These are phyloP conservation scores for Aurelia aurita complex sp. Pacific DNA, from an alignment of 30 jellyfish, hydroid and myxozoan genomes.

Conservation along the genomic window DNA sequence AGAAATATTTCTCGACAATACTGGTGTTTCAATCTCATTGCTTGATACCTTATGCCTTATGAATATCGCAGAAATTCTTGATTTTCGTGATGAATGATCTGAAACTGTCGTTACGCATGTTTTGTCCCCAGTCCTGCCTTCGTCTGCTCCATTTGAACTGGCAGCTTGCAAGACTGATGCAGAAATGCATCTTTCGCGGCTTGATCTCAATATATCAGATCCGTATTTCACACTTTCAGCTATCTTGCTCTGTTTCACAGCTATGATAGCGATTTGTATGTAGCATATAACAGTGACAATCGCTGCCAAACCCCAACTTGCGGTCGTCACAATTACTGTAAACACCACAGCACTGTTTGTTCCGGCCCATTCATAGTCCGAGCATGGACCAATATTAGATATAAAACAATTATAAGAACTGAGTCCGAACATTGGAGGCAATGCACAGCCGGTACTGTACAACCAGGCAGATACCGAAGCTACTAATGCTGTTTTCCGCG, in stretches of 20 bases:
- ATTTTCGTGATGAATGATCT: neutral
- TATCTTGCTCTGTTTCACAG: conserved; percentile 24
- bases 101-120: neutral
- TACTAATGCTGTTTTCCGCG: conserved; percentile 13
- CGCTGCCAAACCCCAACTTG: conserved; percentile 59
- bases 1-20: neutral
- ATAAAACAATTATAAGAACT: conserved; percentile 59
- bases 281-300: conserved; percentile 49
- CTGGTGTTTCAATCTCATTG: neutral
- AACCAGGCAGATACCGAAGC: conserved; percentile 35
- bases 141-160: neutral
- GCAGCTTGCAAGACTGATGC: neutral
- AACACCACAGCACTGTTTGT: conserved; percentile 42
- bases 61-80: too few species aligned
- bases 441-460: conserved; percentile 50
- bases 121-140: neutral
- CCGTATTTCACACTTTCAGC: neutral
- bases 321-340: conserved; percentile 22
- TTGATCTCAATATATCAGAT: neutral
- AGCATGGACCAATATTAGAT: conserved; percentile 50
- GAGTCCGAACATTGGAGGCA: conserved; percentile 74
- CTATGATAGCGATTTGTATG: conserved; percentile 49
- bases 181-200: neutral
- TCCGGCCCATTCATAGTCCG: conserved; percentile 58
- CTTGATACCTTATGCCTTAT: neutral